phyloP scores from a whole-genome alignment of 2,113 vertebrate species.

The Ariopsis seemanni region DNA sequence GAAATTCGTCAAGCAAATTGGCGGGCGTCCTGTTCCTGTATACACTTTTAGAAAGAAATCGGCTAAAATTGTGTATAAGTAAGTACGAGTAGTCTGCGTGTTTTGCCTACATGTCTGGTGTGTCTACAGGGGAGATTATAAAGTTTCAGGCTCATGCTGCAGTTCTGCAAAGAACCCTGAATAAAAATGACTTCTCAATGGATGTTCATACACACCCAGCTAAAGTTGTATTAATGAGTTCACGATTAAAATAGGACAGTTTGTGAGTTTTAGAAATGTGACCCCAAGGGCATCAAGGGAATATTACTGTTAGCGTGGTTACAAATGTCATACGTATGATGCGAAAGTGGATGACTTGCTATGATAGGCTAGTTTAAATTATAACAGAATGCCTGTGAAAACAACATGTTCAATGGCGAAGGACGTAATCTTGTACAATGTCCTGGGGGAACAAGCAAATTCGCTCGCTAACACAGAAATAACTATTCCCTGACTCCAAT shows the following conservation, averaged over 20 bases:
- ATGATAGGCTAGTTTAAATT: neutral
- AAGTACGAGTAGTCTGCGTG: neutral
- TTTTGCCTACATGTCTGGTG: neutral
- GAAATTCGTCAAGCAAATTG: constrained; percentile 55
- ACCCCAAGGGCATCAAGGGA: neutral
- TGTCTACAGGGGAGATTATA: neutral
- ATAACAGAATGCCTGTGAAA: neutral
- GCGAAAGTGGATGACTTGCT: neutral
- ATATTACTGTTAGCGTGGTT: neutral
- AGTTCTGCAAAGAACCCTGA: neutral
- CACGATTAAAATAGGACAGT: neutral
- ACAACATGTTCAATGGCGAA: neutral
- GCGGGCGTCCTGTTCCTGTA: constrained; percentile 42
- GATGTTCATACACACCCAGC: constrained; percentile 3
- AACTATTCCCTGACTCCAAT: neutral
- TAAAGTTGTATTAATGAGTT: neutral
- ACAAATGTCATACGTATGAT: neutral
- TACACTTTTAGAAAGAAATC: constrained; percentile 30
- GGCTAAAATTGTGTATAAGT: constrained; percentile 12
- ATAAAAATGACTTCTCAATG: neutral
- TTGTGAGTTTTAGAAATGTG: neutral
- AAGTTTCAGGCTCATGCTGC: constrained; percentile 12
- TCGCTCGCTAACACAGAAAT: neutral
- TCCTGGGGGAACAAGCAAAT: neutral
- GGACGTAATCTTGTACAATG: neutral